Evolutionary conservation across 2,113 vertebrate genomes (phyloP).

Genomic region (Hiodon alosoides): DNA sequence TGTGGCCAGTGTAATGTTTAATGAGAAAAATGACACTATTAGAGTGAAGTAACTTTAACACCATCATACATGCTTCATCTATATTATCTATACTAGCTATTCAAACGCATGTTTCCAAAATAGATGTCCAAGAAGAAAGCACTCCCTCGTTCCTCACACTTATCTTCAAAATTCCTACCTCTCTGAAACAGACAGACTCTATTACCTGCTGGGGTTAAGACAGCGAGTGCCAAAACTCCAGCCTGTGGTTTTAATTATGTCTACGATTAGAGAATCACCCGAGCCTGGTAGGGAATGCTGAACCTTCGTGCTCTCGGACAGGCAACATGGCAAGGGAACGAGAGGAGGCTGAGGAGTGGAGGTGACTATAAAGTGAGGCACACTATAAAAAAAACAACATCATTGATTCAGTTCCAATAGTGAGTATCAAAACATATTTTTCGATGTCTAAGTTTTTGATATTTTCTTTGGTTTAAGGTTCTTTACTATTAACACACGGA

Average conservation of each 20-base stretch:
- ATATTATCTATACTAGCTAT: no score
- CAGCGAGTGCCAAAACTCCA: constrained; percentile 56
- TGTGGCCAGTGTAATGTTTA: no score
- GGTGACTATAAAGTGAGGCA: background rate
- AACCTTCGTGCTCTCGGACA: constrained; percentile 45
- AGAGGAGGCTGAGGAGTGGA: background rate
- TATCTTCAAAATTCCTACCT: background rate
- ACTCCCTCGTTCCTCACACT: no score
- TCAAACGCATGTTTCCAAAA: no score
- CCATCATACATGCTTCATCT: no score
- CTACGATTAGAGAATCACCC: constrained; percentile 49
- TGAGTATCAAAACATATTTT: background rate
- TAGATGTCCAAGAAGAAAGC: no score
- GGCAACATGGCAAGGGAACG: background rate
- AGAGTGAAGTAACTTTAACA: no score
- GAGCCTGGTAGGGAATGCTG: constrained; percentile 49
- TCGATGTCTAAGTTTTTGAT: no score
- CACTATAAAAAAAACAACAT: background rate
- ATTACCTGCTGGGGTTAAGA: constrained; percentile 61
- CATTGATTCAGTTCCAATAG: background rate
- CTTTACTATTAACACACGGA: background rate
- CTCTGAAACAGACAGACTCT: constrained; percentile 65
- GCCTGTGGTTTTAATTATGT: constrained; percentile 72
- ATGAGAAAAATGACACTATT: no score
- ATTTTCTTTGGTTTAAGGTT: background rate